Conservation (phyloP, 2,113 vertebrate genomes). For the Pteropus alecto region DNA sequence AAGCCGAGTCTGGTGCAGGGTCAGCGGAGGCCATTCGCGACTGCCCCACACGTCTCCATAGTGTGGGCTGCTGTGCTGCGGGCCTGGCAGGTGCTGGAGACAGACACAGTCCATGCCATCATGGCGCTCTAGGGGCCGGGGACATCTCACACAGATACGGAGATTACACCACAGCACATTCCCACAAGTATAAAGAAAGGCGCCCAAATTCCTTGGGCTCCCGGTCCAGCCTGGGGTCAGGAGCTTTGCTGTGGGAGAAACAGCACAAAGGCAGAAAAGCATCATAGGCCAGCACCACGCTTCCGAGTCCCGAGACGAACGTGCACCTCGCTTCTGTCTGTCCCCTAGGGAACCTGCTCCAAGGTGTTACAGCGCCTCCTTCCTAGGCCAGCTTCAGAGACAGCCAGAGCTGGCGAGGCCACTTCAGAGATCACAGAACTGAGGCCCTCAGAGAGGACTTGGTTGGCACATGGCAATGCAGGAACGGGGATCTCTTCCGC, state of each 20-base stretch:
- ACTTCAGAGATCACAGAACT: not conserved
- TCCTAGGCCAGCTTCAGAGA: not conserved
- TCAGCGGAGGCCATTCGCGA: not conserved
- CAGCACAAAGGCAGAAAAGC: fast-evolving
- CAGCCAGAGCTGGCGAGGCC: fast-evolving
- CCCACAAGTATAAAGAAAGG: not conserved
- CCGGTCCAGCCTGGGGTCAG: fast-evolving
- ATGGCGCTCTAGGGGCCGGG: not conserved
- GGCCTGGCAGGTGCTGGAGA: not conserved
- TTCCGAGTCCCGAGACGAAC: not conserved
- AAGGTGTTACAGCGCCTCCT: too few species aligned
- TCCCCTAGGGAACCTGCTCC: not conserved
- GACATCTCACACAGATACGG: not conserved
- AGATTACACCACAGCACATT: too few species aligned
- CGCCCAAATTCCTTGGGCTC: not conserved
- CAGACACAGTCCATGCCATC: fast-evolving
- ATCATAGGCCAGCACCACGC: not conserved
- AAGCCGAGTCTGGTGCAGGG: not conserved
- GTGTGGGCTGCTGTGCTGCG: not conserved
- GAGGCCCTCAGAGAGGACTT: not conserved
- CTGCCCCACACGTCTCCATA: too few species aligned
- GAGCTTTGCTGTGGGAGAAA: not conserved
- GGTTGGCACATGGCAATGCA: not conserved
- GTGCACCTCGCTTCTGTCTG: too few species aligned
- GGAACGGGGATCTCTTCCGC: too few species aligned